A percentile compares a stretch with the other conserved stretches of the same genome.
Conservation (phyloP, 2,888 invertebrate genomes). For the Tipula unca region DNA sequence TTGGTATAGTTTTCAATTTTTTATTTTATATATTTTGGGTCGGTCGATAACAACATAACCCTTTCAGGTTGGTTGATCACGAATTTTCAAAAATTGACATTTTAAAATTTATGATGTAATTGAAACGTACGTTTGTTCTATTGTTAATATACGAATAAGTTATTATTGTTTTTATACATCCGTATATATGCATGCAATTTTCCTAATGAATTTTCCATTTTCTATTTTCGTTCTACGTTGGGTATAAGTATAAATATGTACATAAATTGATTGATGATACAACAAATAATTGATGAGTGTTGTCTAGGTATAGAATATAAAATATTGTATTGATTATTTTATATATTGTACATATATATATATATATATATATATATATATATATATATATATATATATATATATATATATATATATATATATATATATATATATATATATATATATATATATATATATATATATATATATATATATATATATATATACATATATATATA, state of each 20-base stretch:
- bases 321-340: neutral
- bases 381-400: too few relatives aligned
- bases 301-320: neutral
- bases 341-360: too few relatives aligned
- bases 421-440: too few relatives aligned
- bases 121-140: neutral
- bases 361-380: too few relatives aligned
- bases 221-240: neutral
- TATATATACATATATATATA: too few relatives aligned
- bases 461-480: too few relatives aligned
- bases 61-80: neutral
- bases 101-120: too few relatives aligned
- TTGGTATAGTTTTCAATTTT: neutral
- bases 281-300: constrained; percentile 8
- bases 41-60: neutral
- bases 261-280: neutral
- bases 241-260: neutral
- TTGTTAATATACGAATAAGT: neutral
- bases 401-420: too few relatives aligned
- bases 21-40: neutral
- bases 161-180: neutral
- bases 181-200: neutral
- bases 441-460: too few relatives aligned
- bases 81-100: neutral
- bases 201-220: neutral